A percentile compares a stretch with the other conserved stretches of the same genome.
These are phyloP conservation scores for Tylochromis polylepis DNA, from an alignment of 2,113 vertebrate genomes.

Conservation along the genomic window DNA sequence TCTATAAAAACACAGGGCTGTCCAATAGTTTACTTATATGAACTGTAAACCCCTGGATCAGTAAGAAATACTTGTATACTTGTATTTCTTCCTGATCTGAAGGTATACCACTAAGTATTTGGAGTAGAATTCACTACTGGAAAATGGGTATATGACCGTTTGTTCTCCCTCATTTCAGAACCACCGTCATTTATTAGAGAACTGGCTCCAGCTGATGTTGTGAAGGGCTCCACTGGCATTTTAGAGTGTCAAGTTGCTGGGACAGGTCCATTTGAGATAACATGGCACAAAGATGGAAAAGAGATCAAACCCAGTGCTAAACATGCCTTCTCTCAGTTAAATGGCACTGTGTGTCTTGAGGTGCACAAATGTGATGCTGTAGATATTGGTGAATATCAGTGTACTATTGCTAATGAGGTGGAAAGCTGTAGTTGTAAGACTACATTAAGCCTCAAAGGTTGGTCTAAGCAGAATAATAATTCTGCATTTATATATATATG, in stretches of 20 bases:
- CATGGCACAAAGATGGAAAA: slow-evolving; percentile 90
- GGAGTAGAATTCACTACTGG: neutral
- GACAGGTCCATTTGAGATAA: slow-evolving; percentile 87
- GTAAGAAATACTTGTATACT: neutral
- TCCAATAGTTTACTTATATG: neutral
- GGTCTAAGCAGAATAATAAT: slow-evolving; percentile 47
- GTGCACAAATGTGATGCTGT: slow-evolving; percentile 84
- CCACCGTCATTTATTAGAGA: slow-evolving; percentile 85
- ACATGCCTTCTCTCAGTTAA: slow-evolving; percentile 77
- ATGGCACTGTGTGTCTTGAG: slow-evolving; percentile 78
- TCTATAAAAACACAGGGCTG: neutral
- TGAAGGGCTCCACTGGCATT: slow-evolving; percentile 78
- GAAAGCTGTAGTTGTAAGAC: slow-evolving; percentile 87
- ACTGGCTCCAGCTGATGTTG: slow-evolving; percentile 78
- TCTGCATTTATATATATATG: neutral
- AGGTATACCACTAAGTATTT: neutral
- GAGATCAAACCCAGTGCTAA: slow-evolving; percentile 91
- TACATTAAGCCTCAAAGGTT: slow-evolving; percentile 90
- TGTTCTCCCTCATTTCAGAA: slow-evolving; percentile 74
- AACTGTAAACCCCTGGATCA: neutral
- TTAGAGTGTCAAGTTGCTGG: slow-evolving; percentile 85
- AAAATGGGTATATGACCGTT: neutral
- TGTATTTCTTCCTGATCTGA: neutral
- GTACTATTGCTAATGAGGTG: slow-evolving; percentile 86
- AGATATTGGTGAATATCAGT: slow-evolving; percentile 93